phyloP scores from a whole-genome alignment of 35 echinoderm and acorn worm genomes.

The Apostichopus japonicus region DNA sequence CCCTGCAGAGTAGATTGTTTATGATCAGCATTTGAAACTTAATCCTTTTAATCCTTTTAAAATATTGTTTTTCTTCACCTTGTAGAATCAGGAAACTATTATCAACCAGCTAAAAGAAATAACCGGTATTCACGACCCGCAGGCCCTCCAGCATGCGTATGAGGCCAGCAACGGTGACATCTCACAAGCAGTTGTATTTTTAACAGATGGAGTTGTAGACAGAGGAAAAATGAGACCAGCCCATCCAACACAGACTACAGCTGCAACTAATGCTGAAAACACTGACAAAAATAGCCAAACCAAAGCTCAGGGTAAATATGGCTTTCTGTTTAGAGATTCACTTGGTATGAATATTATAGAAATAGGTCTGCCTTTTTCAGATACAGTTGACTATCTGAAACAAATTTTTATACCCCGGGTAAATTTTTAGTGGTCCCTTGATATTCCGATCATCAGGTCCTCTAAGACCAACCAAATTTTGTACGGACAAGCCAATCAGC shows the following conservation, averaged over 20 bases:
- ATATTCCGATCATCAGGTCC: no score
- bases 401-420: no score
- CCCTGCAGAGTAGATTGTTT: neutral
- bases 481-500: no score
- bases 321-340: no score
- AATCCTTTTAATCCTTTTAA: neutral
- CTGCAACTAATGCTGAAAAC: slow-evolving; percentile 14
- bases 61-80: neutral
- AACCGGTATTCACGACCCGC: slow-evolving; percentile 81
- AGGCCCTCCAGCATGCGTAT: slow-evolving; percentile 70
- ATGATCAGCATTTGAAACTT: neutral
- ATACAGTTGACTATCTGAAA: no score
- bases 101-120: slow-evolving; percentile 98
- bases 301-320: slow-evolving; percentile 59
- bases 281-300: slow-evolving; percentile 37
- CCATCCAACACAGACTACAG: slow-evolving; percentile 3
- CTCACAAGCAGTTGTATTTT: slow-evolving; percentile 75
- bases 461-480: no score
- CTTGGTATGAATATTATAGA: no score
- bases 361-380: no score
- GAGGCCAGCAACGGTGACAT: slow-evolving; percentile 91
- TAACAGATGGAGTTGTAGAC: slow-evolving; percentile 51
- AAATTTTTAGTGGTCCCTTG: no score
- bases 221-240: neutral
- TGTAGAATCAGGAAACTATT: slow-evolving; percentile 89